Evolutionary conservation across 2,113 vertebrate species (phyloP), one percentile per base, ranked within the genome.

Genomic region (Eleginops maclovinus): DNA sequence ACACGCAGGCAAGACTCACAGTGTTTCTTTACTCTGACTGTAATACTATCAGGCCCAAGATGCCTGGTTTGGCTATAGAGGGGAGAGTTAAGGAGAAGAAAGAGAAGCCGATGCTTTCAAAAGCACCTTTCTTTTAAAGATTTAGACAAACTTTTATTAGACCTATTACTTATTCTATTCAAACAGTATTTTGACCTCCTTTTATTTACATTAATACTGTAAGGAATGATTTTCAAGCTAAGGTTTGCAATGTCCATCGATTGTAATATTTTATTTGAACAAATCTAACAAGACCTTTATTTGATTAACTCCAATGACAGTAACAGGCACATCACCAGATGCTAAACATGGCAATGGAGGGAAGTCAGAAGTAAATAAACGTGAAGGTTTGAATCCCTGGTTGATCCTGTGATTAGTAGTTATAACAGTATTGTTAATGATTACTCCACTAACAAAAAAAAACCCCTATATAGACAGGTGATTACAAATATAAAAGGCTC

Each of bases 71-170:
- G 26, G 63, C n/a, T 66, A 58, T 44, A 46, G 43, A 77, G 47
- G 11, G 3, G 40, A 24, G 36, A 62, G 26, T 28, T 56, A 8
- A 9, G 7, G 5, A 36, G 31, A 36, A 36, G 31, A 36, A 36
- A 36, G 31, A 36, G 31, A n/a, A 40, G 31, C n/a, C 0, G 28
- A 46, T 13, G 50, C 17, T 5, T 75, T 36, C 31, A 36, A 36
- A 36, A 36, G 5, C 31, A 36, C 31, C 6, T 36, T 68, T 72
- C 75, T 64, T 22, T 14, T 43, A 56, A 61, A 64, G 43, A 59
- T 77, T 79, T 51, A 50, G 41, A 31, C 47, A 50, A 62, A 43
- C 21, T 9, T 76, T 79, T 54, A 53, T 50, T 41, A 61, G 61
- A 63, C 72, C 77, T 71, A 61, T 44, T 19, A 36, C 26, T 43